Evolutionary conservation across 2,113 vertebrate species (phyloP).

Genomic region (Trichechus manatus): DNA sequence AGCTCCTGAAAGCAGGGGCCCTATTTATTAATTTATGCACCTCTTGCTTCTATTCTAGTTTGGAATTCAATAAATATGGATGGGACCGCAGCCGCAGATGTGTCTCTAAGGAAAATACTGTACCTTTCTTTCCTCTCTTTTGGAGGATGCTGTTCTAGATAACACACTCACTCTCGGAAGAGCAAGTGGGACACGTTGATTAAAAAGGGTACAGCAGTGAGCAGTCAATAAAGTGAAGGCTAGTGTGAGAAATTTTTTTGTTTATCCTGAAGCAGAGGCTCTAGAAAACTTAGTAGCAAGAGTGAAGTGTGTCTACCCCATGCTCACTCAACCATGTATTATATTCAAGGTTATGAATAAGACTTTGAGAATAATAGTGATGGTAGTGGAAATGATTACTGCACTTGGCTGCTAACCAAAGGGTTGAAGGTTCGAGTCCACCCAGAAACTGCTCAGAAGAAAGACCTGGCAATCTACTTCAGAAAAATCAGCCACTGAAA

Average conservation of each 20-base stretch:
- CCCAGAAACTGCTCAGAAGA: neutral
- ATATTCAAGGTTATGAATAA: neutral
- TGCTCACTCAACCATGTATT: neutral
- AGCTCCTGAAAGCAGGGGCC: neutral
- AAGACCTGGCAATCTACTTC: neutral
- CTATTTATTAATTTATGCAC: neutral
- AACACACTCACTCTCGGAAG: neutral
- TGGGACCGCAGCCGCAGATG: neutral
- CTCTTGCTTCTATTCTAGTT: neutral
- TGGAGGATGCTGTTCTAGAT: neutral
- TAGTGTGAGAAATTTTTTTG: neutral
- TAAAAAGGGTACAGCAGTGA: neutral
- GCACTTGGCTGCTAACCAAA: neutral
- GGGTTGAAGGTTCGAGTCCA: neutral
- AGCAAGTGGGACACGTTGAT: neutral
- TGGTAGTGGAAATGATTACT: neutral
- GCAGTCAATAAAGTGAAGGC: slow-evolving; percentile 33
- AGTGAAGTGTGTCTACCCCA: neutral
- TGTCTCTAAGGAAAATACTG: neutral
- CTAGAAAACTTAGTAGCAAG: neutral
- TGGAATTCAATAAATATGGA: neutral
- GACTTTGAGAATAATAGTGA: neutral
- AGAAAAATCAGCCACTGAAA: neutral
- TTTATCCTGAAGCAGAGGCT: slow-evolving; percentile 25
- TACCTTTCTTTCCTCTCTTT: neutral